Evolutionary conservation across 2,888 invertebrate genomes (phyloP), one percentile per base, ranked within the genome.

Genomic region (Cephus pulcher): DNA sequence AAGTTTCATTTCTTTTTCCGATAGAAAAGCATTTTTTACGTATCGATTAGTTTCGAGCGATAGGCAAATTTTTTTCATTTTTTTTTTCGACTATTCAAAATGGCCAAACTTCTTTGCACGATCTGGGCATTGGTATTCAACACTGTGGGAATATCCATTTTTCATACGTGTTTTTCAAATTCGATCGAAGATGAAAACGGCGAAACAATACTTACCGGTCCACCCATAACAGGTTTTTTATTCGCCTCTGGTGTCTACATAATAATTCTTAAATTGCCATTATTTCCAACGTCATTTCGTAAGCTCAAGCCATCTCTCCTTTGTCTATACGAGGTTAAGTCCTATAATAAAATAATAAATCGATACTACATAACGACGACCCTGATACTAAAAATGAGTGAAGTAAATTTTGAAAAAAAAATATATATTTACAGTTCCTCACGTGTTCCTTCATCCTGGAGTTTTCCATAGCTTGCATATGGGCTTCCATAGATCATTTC

Each of bases 401-500:
- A 15, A 73, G 32, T 40, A 56, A 56, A 34, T 71, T 35, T 40
- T 69, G 9, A 56, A 40, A 40, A 40, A 56, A 23, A 71, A 56
- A 33, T 33, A 1, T 35, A 33, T 23, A n/a, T 77, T 79, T 77
- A 15, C 40, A 90, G 90, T 89, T 90, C 82, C 68, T 90, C 68
- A 87, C 85, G 56, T 85, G 88, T 9, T 81, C 88, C 0, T 90
- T 90, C 77, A 78, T 90, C 23, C 76, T 90, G 79, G 90, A 90
- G 80, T 90, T 90, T 79, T 79, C 86, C 34, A 78, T 85, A 11
- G 86, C 88, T 33, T 90, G 89, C 76, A 84, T 90, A 69, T 90
- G 90, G 90, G 85, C 85, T n/a, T 89, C 90, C 0, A 84, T 90
- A 9, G 86, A 90, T 35, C 80, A 87, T 30, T 81, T 88, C 4